Evolutionary conservation across 2,888 invertebrate genomes (phyloP), one percentile per base, ranked within the genome.

Genomic region (Phrixothrix hirtus): DNA sequence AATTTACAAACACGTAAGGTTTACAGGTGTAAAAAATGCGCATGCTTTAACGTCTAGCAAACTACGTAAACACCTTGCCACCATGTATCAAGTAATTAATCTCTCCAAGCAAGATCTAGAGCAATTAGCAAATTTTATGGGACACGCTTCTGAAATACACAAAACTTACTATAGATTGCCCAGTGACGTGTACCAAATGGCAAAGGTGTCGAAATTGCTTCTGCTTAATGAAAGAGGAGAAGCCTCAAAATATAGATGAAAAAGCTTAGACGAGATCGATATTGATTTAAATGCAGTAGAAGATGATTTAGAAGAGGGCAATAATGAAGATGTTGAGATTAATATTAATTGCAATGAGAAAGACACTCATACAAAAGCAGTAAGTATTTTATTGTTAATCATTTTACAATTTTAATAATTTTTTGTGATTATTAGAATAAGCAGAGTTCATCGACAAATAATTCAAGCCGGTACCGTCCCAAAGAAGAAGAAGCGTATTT

Each of bases 1-100:
- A n/a, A 3, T 38, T 1, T 27, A 27, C 11, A 38, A 38, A 14
- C 38, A 38, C 14, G 38, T 14, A 1, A 38, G 27, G 13, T 10
- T 38, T 1, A 27, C 38, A n/a, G 31, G 17, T 7, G 34, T 34
- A 43, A 43, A 13, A 43, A 43, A n/a, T 10, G 43, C 43, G 2
- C 10, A 32, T 34, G 16, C 16, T 2, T 13, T 43, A 11, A 43
- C 43, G 1, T 43, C 43, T 13, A 43, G 34, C 7, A 43, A 43
- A 26, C 34, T 43, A 34, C 9, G 34, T 1, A 43, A 43, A 34
- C 34, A 43, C 26, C n/a, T 43, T 2, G 34, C 43, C 9, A 43
- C 43, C n/a, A 38, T 38, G 27, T 26, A n/a, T 14, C 38, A 38
- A 3, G 1, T 38, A 9, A 26, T 38, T 7, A 38, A 38, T 10